Base-by-base conservation (phyloP, 2,888 invertebrate species). In the Camptogramma bilineatum region DNA sequence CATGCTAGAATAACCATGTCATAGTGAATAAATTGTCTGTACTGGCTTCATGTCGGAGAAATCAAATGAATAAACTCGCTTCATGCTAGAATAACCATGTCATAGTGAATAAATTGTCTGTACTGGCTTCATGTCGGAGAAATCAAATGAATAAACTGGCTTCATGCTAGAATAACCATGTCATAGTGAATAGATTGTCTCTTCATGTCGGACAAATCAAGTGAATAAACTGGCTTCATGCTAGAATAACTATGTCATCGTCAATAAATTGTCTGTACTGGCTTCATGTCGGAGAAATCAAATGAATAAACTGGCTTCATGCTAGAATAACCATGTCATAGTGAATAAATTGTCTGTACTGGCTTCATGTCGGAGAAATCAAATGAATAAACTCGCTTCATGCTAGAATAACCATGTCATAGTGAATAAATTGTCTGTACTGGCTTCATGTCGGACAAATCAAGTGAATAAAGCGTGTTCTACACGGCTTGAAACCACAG, bases 171-270 rank as follows among this genome's bases (percentile, higher is more conserved):
- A 44, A 44, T 17, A 17, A 44, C 5, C 13, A 3, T 16, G 8
- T 10, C 2, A 44, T 16, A 9, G 7, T 16, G 16, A 17, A 17
- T 13, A 16, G 17, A 1, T 5, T 17, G 44, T 17, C 44, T 1
- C 17, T 44, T 44, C 17, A 44, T 44, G 16, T 2, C 44, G 16
- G 7, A 10, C 4, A 16, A 16, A 42, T 42, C 16, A 42, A 16
- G 7, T 42, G 42, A 16, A 16, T 42, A 42, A n/a, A n/a, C 42
- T 42, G 17, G 44, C 44, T 44, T 44, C 44, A 44, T 44, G 44
- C 44, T 5, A 4, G 4, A 44, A 44, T 17, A 17, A 44, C 5
- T 16, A 3, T 16, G 8, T 10, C 2, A 44, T 16, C 4, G 7
- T 16, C 5, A 17, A 17, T 13, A 16, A 44, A 1, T 5, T 17